Percentiles rank a stretch among this genome's conserved stretches.
Evolutionary conservation across 2,113 vertebrate species (phyloP).

Genomic region (Phalacrocorax brasilianus): DNA sequence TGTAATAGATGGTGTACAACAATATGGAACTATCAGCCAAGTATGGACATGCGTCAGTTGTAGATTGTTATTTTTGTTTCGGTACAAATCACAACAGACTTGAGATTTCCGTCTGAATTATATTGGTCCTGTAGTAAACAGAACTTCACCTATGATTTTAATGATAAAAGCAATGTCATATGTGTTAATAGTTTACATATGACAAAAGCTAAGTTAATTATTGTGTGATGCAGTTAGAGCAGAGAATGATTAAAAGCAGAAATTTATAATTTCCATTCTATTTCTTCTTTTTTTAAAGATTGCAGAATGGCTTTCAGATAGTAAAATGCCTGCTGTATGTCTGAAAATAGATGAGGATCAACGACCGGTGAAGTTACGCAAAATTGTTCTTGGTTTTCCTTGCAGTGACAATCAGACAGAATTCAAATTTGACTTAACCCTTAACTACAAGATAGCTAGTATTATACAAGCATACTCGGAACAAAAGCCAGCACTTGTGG

Average conservation of each 20-base stretch:
- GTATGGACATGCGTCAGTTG: not conserved
- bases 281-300: conserved; percentile 80
- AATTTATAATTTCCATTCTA: not conserved
- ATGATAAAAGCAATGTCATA: not conserved
- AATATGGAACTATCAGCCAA: not conserved
- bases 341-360: conserved; percentile 92
- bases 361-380: conserved; percentile 92
- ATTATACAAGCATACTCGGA: conserved; percentile 94
- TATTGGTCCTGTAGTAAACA: not conserved
- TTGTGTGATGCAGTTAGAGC: not conserved
- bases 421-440: conserved; percentile 95
- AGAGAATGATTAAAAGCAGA: not conserved
- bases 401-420: conserved; percentile 86
- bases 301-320: conserved; percentile 93
- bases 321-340: conserved; percentile 80
- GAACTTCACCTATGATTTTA: not conserved
- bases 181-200: not conserved
- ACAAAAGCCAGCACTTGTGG: conserved; percentile 93
- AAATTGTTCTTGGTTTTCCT: conserved; percentile 94
- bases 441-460: conserved; percentile 93
- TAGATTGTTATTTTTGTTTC: not conserved
- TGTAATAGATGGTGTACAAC: not conserved
- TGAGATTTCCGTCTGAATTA: not conserved
- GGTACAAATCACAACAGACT: not conserved
- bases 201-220: not conserved